A percentile compares a stretch with the other conserved stretches of the same genome.
Evolutionary conservation across 2,797 vertebrate genomes (phyloP).

Genomic region (Alfaro cultratus): DNA sequence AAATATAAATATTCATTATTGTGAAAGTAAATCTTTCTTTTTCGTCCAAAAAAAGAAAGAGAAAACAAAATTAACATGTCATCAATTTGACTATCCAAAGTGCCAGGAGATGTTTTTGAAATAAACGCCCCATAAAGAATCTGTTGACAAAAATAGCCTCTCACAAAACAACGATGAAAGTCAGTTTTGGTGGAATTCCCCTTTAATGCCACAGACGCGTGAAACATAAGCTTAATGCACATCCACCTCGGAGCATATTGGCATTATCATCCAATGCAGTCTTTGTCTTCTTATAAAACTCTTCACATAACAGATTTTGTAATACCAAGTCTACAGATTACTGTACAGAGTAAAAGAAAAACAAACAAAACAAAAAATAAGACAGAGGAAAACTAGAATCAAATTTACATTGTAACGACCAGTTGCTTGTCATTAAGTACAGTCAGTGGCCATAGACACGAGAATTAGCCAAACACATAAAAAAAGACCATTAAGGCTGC

Average conservation of each 20-base stretch:
- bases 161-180: constrained; percentile 53
- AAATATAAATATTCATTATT: no score
- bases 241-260: constrained; percentile 64
- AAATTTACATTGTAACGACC: constrained; percentile 67
- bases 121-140: neutral
- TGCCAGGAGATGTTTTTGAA: neutral
- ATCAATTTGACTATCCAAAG: neutral
- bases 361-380: constrained; percentile 33
- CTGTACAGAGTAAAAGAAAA: constrained; percentile 70
- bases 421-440: constrained; percentile 71
- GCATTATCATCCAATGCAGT: constrained; percentile 62
- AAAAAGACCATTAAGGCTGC: constrained; percentile 77
- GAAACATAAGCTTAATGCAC: constrained; percentile 59
- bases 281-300: constrained; percentile 56
- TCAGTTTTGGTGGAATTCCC: constrained; percentile 65
- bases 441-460: constrained; percentile 73
- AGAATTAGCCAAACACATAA: constrained; percentile 65
- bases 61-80: neutral
- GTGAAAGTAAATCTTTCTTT: neutral
- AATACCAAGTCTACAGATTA: constrained; percentile 72
- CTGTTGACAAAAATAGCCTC: neutral
- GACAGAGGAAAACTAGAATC: constrained; percentile 62
- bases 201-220: constrained; percentile 71
- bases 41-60: no score
- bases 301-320: constrained; percentile 65